phyloP scores from a whole-genome alignment of 2,797 vertebrate genomes.

The Dendrocincla tyrannina region DNA sequence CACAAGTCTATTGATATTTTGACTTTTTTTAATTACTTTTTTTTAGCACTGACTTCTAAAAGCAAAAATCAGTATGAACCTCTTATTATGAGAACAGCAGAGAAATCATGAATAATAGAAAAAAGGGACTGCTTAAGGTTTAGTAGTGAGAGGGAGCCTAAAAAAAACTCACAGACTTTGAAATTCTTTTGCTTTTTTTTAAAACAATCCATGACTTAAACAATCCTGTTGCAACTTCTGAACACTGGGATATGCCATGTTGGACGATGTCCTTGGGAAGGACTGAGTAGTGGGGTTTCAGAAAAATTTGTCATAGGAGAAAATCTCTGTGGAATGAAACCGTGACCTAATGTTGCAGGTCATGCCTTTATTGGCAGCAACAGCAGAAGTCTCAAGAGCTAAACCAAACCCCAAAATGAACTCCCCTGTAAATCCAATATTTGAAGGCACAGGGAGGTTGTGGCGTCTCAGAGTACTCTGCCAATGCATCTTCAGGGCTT shows the following conservation, averaged over 20 bases:
- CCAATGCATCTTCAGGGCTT: neutral
- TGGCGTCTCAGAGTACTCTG: neutral
- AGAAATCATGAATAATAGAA: neutral
- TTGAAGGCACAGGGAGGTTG: neutral
- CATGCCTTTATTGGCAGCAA: neutral
- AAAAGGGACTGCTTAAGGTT: neutral
- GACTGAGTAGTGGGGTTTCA: neutral
- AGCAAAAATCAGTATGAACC: neutral
- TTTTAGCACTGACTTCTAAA: neutral
- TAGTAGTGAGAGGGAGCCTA: neutral
- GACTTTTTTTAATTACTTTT: neutral
- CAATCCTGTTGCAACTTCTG: neutral
- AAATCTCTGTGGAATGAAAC: neutral
- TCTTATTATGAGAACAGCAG: neutral
- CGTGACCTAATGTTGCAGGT: neutral
- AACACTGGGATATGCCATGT: neutral
- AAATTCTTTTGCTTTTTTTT: neutral
- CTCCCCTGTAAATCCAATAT: neutral
- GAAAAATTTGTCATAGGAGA: neutral
- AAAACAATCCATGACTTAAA: neutral
- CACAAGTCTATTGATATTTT: slow-evolving; percentile 10
- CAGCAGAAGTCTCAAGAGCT: neutral
- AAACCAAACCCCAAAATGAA: neutral
- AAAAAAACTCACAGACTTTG: neutral
- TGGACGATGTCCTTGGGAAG: neutral